These are phyloP conservation scores for Crypturellus undulatus DNA, from an alignment of 2,113 vertebrate genomes.

Conservation along the genomic window DNA sequence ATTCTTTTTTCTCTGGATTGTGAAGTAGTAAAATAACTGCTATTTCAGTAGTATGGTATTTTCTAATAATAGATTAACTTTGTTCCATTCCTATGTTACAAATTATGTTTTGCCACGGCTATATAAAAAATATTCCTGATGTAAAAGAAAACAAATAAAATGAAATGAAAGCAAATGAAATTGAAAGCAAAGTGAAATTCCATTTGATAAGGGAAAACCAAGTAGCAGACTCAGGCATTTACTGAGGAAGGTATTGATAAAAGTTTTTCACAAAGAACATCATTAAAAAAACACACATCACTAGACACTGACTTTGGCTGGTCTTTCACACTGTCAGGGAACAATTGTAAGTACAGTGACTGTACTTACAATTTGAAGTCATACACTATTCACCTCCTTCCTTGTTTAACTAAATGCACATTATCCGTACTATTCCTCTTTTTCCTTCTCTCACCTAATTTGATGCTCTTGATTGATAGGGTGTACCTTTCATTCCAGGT, in stretches of 20 bases:
- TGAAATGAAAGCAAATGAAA: not conserved
- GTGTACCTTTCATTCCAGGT: not conserved
- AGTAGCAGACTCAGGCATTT: not conserved
- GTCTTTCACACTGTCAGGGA: not conserved
- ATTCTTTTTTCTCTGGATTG: not conserved
- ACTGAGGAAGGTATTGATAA: not conserved
- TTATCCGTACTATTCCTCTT: not conserved
- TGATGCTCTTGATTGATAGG: not conserved
- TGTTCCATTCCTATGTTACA: not conserved
- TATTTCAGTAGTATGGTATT: not conserved
- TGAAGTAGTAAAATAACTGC: not conserved
- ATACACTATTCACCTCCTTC: not conserved
- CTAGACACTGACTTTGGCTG: not conserved
- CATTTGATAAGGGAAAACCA: not conserved
- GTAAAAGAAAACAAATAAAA: not conserved
- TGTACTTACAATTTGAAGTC: not conserved
- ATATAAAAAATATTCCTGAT: not conserved
- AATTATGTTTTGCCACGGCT: not conserved
- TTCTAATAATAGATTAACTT: not conserved
- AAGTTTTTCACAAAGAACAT: not conserved
- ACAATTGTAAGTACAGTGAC: not conserved
- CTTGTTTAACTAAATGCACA: not conserved
- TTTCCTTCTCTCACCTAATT: not conserved
- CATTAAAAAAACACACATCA: not conserved
- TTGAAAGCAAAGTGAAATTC: not conserved